Conservation (phyloP, 1,140 invertebrate genomes). For the Oncopeltus fasciatus region DNA sequence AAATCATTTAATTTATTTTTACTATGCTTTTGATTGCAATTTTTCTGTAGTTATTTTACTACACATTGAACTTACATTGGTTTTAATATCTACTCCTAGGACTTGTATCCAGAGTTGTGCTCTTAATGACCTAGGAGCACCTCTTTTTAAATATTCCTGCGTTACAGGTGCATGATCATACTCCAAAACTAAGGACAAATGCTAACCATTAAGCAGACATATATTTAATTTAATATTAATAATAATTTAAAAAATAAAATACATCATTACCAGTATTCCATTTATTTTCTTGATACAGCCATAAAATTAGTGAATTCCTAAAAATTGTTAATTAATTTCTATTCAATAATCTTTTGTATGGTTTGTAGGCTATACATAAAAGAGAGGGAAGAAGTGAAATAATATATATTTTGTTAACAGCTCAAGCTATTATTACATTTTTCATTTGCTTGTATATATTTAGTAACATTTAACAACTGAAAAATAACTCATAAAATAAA, state of each 20-base stretch:
- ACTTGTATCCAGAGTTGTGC: conserved; percentile 68
- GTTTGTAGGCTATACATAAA: too few relatives aligned
- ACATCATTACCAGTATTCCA: conserved; percentile 1
- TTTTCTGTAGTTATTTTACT: background rate
- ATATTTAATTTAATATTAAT: too few relatives aligned
- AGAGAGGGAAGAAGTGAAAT: too few relatives aligned
- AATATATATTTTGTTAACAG: too few relatives aligned
- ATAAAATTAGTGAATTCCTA: background rate
- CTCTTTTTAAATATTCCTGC: conserved; percentile 74
- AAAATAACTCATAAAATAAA: too few relatives aligned
- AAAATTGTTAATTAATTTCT: too few relatives aligned
- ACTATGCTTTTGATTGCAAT: background rate
- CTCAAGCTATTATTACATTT: too few relatives aligned
- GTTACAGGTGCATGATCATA: conserved; percentile 56
- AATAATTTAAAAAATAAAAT: background rate
- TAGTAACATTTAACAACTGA: too few relatives aligned
- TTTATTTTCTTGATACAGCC: too few relatives aligned
- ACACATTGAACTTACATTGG: conserved; percentile 34
- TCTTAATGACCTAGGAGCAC: conserved; percentile 61
- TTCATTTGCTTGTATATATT: too few relatives aligned
- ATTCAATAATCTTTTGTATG: background rate
- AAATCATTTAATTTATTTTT: background rate
- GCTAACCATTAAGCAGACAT: background rate
- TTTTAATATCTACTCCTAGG: conserved; percentile 54
- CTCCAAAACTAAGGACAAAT: conserved; percentile 35